These are phyloP conservation scores for Linepithema humile DNA, from an alignment of 1,140 invertebrate species.

Conservation along the genomic window DNA sequence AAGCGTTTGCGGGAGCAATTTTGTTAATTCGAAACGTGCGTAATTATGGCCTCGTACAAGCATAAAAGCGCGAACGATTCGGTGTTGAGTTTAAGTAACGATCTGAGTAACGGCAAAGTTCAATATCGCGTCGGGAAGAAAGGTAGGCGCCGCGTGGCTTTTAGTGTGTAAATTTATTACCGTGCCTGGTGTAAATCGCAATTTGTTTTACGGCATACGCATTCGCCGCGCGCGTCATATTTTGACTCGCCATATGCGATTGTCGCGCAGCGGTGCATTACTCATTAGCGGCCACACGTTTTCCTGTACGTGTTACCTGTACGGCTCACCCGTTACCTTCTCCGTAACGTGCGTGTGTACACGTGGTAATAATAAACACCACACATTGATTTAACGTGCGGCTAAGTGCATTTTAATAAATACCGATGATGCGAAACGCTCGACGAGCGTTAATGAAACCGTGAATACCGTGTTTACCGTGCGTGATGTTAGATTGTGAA, in stretches of 20 bases:
- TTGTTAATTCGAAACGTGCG: background rate
- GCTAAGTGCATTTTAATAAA: background rate
- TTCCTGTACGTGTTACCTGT: conserved; percentile 14
- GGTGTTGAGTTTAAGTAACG: conserved; percentile 14
- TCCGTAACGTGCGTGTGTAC: background rate
- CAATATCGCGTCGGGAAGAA: background rate
- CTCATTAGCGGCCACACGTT: conserved; percentile 25
- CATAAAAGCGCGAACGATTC: conserved; percentile 1
- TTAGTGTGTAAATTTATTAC: conserved; percentile 44
- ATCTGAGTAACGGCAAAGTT: conserved; percentile 4
- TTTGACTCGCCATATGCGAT: conserved; percentile 34
- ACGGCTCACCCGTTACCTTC: conserved; percentile 6
- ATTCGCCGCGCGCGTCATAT: conserved; percentile 20
- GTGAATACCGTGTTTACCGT: too few relatives aligned
- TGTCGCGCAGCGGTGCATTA: conserved; percentile 40
- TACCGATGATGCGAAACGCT: background rate
- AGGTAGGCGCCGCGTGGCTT: background rate
- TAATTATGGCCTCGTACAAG: background rate
- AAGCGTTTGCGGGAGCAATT: background rate
- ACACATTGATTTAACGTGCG: conserved; percentile 15
- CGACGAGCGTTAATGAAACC: conserved; percentile 22
- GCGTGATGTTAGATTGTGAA: background rate
- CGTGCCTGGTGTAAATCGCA: conserved; percentile 12
- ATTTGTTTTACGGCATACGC: conserved; percentile 34
- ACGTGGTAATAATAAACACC: background rate